A percentile compares a stretch with the other conserved stretches of the same genome.
These are phyloP conservation scores for Sturnira hondurensis DNA, from an alignment of 2,113 vertebrate genomes.

Conservation along the genomic window DNA sequence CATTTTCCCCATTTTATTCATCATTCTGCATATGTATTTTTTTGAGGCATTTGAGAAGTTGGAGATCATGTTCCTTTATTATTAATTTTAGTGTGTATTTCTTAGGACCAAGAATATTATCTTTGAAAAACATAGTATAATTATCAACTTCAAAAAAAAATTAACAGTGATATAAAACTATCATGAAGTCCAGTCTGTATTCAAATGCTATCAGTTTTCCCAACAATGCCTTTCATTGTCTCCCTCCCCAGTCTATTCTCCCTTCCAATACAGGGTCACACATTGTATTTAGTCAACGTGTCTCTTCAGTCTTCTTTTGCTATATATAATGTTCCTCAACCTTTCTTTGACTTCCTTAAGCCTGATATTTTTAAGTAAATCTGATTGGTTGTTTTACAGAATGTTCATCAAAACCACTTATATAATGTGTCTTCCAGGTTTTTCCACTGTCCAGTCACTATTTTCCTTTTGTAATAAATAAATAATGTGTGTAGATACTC, in stretches of 20 bases:
- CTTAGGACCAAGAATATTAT: not conserved
- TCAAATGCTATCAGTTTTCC: not conserved
- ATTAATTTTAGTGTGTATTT: not conserved
- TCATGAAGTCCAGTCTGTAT: not conserved
- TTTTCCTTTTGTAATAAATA: not conserved
- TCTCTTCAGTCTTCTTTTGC: not conserved
- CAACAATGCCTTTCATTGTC: fast-evolving
- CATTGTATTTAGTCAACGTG: not conserved
- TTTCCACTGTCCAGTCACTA: not conserved
- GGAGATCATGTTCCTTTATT: not conserved
- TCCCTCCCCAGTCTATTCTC: too few species aligned
- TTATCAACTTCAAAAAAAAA: not conserved
- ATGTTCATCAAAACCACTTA: not conserved
- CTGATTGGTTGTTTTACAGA: not conserved
- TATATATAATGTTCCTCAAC: not conserved
- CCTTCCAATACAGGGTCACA: not conserved
- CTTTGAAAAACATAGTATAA: not conserved
- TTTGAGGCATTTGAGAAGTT: not conserved
- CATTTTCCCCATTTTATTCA: not conserved
- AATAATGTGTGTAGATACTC: not conserved
- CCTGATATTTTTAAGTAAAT: not conserved
- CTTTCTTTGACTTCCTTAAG: not conserved
- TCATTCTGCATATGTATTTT: not conserved
- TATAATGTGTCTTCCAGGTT: not conserved
- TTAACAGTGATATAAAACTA: not conserved